Conservation (phyloP, 2,113 vertebrate species). For the Scomber japonicus region DNA sequence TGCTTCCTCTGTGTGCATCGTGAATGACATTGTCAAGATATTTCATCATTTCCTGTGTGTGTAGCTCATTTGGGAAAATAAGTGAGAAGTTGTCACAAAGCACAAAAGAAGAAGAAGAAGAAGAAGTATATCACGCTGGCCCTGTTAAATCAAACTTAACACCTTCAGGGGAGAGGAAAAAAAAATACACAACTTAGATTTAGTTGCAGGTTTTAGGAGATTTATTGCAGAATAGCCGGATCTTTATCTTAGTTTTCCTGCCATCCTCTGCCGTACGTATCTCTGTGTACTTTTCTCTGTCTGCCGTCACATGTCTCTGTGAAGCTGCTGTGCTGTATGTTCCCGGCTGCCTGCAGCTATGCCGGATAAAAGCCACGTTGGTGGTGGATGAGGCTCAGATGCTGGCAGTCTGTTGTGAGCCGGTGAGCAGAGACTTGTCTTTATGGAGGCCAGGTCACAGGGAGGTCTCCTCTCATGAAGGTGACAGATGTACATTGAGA, state of each 20-base stretch:
- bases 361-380: slow-evolving; percentile 61
- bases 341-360: slow-evolving; percentile 58
- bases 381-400: slow-evolving; percentile 53
- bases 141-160: slow-evolving; percentile 47
- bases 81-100: slow-evolving; percentile 45
- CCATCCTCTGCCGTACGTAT: background rate
- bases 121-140: slow-evolving; percentile 38
- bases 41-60: slow-evolving; percentile 54
- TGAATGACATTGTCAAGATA: slow-evolving; percentile 40
- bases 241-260: slow-evolving; percentile 63
- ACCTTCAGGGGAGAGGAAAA: slow-evolving; percentile 17
- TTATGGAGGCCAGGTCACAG: slow-evolving; percentile 62
- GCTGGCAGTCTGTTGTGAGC: slow-evolving; percentile 54
- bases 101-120: background rate
- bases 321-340: slow-evolving; percentile 45
- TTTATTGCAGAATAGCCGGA: slow-evolving; percentile 60
- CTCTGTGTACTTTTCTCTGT: background rate
- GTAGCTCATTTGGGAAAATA: slow-evolving; percentile 51
- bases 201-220: slow-evolving; percentile 44
- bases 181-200: slow-evolving; percentile 22
- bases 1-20: slow-evolving; percentile 37
- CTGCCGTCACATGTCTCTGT: slow-evolving; percentile 46
- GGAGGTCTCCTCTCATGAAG: slow-evolving; percentile 70
- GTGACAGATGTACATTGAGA: slow-evolving; percentile 65
- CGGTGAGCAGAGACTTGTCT: slow-evolving; percentile 52